A percentile compares a stretch with the other conserved stretches of the same genome.
phyloP scores from a whole-genome alignment of 2,888 invertebrate species.

The Perizoma affinitatum region DNA sequence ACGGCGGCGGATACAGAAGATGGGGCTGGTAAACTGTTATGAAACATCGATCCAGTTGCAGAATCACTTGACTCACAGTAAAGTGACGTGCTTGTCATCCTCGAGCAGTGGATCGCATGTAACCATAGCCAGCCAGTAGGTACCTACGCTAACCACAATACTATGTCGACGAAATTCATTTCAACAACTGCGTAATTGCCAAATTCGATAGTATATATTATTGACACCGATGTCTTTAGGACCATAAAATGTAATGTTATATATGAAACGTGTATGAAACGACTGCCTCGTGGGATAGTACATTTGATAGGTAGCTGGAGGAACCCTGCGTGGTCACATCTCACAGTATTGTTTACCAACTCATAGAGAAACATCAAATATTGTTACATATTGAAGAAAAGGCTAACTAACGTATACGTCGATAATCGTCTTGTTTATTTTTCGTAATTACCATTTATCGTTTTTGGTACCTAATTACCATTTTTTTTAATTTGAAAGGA shows the following conservation, averaged over 20 bases:
- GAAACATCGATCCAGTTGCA: neutral
- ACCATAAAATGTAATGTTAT: slow-evolving; percentile 3
- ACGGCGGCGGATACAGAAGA: slow-evolving; percentile 20
- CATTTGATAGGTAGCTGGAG: too few relatives aligned
- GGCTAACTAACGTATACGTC: neutral
- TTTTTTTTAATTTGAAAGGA: neutral
- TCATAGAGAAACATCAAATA: too few relatives aligned
- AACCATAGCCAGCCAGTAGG: too few relatives aligned
- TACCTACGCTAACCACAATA: neutral
- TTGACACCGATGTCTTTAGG: slow-evolving; percentile 6
- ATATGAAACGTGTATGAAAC: too few relatives aligned
- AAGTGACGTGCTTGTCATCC: too few relatives aligned
- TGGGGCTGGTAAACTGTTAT: slow-evolving; percentile 12
- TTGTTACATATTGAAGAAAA: too few relatives aligned
- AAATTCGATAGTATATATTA: neutral
- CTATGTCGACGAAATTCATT: slow-evolving; percentile 1
- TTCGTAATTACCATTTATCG: neutral
- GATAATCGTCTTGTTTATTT: slow-evolving; percentile 5
- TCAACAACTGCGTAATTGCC: neutral
- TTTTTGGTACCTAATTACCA: too few relatives aligned
- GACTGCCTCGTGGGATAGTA: too few relatives aligned
- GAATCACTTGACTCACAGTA: too few relatives aligned
- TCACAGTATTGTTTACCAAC: too few relatives aligned
- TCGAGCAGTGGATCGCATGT: too few relatives aligned
- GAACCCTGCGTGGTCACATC: too few relatives aligned